Evolutionary conservation across 2,113 vertebrate species (phyloP), one percentile per base, ranked within the genome.

Genomic region (Tiliqua scincoides): DNA sequence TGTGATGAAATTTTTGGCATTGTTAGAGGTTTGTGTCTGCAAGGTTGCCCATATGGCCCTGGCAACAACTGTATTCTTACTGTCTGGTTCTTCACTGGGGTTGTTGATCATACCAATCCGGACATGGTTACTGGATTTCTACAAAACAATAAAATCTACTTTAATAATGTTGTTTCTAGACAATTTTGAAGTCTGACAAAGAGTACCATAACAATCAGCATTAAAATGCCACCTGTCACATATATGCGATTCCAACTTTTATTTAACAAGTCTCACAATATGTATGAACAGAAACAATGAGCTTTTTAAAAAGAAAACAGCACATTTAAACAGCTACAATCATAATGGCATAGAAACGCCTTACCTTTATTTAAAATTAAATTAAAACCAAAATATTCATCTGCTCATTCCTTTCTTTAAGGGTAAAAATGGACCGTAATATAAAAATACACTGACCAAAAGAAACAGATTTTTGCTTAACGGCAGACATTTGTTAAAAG

Each of bases 1-100:
- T 89, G 98, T 99, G 96, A 99, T 98, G 95, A 99, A 99, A 94
- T 99, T 99, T 95, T 99, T 99, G 90, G 99, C 99, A 27, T 98
- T 97, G 91, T 97, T 99, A 75, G 98, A 97, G 0, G 96, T 97
- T 87, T 99, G 99, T 0, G 98, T 99, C 93, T 99, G 98, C 68
- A 99, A 97, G 91, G 98, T 97, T 32, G 98, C 95, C 98, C 98
- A 99, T 93, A 99, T 97, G 27, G 98, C 98, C 90, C 97, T 96
- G 59, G 97, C 94, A 4, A 99, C 95, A 4, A 88, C 81, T 2
- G 96, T 98, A 1, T 93, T 97, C 89, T 97, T 94, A 2, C 91
- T 88, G 1, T 95, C 95, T 61, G 93, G 93, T 2, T 94, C 93
- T 54, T 92, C 94, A 11, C 95, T 96, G 0, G 99, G 98, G 91